Base-by-base conservation (phyloP, 2,113 vertebrate genomes). In the Chaetura pelagica region DNA sequence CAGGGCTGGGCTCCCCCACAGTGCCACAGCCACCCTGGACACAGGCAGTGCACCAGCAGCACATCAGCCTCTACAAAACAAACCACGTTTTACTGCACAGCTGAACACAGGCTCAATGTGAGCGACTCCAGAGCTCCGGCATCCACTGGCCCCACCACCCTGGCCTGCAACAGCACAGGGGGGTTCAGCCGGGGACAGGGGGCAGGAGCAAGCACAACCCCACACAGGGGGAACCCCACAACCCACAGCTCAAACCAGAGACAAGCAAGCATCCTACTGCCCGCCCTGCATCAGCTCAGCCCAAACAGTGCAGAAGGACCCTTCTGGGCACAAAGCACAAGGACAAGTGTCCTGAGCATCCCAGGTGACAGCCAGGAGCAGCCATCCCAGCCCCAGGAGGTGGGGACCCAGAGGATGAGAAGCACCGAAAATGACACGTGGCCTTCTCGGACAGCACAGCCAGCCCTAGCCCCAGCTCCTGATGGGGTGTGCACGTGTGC, bases 91-190 rank as follows among this genome's bases (percentile, higher is more conserved):
- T 96, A 97, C 79, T 93, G 95, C 94, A 92, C 92, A 76, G 85
- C 38, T 52, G 46, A 92, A 93, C 82, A 76, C 58, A 15, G 46
- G 96, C 96, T 97, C 96, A 97, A 97, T 96, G 94, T 97, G 96
- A 97, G 96, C 96, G 0, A 97, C 64, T 91, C 21, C 59, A n/a
- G 35, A 51, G 80, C 73, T 52, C 63, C 91, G 1, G 30, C 23
- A 19, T 18, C 34, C 6, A 40, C 67, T 30, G 2, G 69, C 44
- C 62, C 35, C 21, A 10, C 17, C 10, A 5, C 26, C 55, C 63
- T 16, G 38, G 35, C n/a, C 52, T 5, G 49, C 35, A 21, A 67
- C 32, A 5, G 8, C 22, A 8, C 15, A 0, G 21, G 1, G 52
- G 67, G 30, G 24, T 21, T 35, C 22, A 22, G 30, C 40, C 4